A percentile compares a stretch with the other conserved stretches of the same genome.
These are phyloP conservation scores for Manduca sexta DNA, from an alignment of 1,140 invertebrate species.

Conservation along the genomic window DNA sequence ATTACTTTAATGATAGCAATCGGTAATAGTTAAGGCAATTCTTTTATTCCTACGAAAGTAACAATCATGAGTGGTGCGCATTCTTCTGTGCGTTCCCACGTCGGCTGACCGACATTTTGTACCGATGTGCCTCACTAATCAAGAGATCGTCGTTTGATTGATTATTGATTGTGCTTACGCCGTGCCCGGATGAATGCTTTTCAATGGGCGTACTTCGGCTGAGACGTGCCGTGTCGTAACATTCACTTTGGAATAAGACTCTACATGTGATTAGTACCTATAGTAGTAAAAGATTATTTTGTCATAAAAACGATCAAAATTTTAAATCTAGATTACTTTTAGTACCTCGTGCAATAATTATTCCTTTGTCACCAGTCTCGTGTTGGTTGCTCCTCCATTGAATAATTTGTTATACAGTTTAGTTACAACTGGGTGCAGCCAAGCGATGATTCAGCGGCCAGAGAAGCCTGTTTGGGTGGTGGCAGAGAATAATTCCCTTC, in stretches of 20 bases:
- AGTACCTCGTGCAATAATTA: too few relatives aligned
- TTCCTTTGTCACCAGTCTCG: too few relatives aligned
- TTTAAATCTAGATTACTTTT: too few relatives aligned
- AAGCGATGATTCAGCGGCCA: constrained; percentile 48
- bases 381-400: too few relatives aligned
- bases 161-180: constrained; percentile 38
- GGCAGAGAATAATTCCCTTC: constrained; percentile 45
- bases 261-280: too few relatives aligned
- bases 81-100: constrained; percentile 31
- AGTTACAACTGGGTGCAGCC: constrained; percentile 48
- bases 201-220: constrained; percentile 20
- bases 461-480: constrained; percentile 47
- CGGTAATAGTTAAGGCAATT: background rate
- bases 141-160: constrained; percentile 49
- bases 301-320: too few relatives aligned
- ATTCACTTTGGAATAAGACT: too few relatives aligned
- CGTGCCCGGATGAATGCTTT: constrained; percentile 23
- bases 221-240: constrained; percentile 3
- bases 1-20: background rate
- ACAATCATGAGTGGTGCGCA: constrained; percentile 9
- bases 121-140: constrained; percentile 26
- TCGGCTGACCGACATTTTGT: constrained; percentile 29
- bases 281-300: too few relatives aligned
- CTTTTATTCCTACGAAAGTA: too few relatives aligned
- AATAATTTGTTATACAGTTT: constrained; percentile 28